Evolutionary conservation across 1,140 invertebrate genomes (phyloP).

Genomic region (Drosophila melanogaster): DNA sequence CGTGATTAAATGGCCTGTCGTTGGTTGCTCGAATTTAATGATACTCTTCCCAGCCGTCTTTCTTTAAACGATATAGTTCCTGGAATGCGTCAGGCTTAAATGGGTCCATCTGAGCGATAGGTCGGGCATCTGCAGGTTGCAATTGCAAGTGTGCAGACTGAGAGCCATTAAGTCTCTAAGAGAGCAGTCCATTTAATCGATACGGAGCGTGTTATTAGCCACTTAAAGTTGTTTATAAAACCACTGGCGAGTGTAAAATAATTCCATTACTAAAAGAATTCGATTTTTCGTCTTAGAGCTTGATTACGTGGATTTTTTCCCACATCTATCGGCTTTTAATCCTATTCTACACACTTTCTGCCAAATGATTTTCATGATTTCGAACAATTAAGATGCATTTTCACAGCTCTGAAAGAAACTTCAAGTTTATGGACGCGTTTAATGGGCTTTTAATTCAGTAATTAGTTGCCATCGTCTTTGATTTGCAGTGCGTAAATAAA

Average conservation of each 20-base stretch:
- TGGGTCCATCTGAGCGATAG: conserved; percentile 31
- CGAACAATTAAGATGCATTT: conserved; percentile 63
- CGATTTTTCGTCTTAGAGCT: neutral
- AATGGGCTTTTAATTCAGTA: conserved; percentile 78
- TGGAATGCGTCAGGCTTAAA: conserved; percentile 51
- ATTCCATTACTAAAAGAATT: neutral
- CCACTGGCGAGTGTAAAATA: neutral
- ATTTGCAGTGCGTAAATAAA: conserved; percentile 54
- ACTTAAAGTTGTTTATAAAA: conserved; percentile 7
- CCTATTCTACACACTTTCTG: conserved; percentile 54
- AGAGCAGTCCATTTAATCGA: conserved; percentile 23
- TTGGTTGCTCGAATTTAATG: conserved; percentile 59
- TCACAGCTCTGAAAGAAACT: conserved; percentile 37
- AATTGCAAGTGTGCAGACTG: conserved; percentile 30
- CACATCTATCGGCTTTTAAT: conserved; percentile 33
- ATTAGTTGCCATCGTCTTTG: conserved; percentile 53
- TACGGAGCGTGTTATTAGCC: conserved; percentile 7
- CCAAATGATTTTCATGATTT: conserved; percentile 17
- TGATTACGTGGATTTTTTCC: conserved; percentile 20
- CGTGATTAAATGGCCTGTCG: conserved; percentile 70
- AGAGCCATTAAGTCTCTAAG: conserved; percentile 8
- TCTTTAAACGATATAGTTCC: conserved; percentile 71
- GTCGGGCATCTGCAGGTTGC: conserved; percentile 31
- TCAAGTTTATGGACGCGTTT: conserved; percentile 38
- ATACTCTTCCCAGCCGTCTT: conserved; percentile 45